Conservation (phyloP, 2,113 vertebrate genomes). For the Nannobrachium achirus region DNA sequence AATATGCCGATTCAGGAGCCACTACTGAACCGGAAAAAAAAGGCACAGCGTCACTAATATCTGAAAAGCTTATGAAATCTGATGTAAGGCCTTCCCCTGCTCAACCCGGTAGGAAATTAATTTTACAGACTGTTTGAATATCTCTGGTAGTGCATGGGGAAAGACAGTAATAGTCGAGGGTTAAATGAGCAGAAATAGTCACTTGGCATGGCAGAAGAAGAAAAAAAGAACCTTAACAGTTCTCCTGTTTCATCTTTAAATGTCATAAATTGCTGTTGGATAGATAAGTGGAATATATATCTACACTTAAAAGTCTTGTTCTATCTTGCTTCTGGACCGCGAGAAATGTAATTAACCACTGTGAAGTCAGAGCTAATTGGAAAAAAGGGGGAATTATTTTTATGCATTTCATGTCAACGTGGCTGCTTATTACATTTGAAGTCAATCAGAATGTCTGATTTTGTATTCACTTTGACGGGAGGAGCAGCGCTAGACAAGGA, state of each 20-base stretch:
- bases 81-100: constrained; percentile 2
- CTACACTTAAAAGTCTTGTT: constrained; percentile 47
- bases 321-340: constrained; percentile 49
- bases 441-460: constrained; percentile 60
- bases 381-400: constrained; percentile 56
- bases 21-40: neutral
- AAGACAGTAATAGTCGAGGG: neutral
- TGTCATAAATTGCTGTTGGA: constrained; percentile 55
- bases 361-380: constrained; percentile 70
- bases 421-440: constrained; percentile 52
- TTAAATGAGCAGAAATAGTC: constrained; percentile 3
- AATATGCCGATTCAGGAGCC: no score
- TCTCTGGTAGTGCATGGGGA: constrained; percentile 9
- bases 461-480: constrained; percentile 65
- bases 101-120: constrained; percentile 17
- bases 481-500: constrained; percentile 3
- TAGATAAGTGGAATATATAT: constrained; percentile 60
- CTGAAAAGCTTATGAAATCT: neutral
- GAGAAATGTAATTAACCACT: constrained; percentile 67
- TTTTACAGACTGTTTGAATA: constrained; percentile 24
- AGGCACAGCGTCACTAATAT: neutral
- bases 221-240: constrained; percentile 27
- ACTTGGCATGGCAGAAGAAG: constrained; percentile 1
- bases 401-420: constrained; percentile 61
- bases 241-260: constrained; percentile 49